Conservation (phyloP, 2,888 invertebrate species). For the Steinernema scapterisci region DNA sequence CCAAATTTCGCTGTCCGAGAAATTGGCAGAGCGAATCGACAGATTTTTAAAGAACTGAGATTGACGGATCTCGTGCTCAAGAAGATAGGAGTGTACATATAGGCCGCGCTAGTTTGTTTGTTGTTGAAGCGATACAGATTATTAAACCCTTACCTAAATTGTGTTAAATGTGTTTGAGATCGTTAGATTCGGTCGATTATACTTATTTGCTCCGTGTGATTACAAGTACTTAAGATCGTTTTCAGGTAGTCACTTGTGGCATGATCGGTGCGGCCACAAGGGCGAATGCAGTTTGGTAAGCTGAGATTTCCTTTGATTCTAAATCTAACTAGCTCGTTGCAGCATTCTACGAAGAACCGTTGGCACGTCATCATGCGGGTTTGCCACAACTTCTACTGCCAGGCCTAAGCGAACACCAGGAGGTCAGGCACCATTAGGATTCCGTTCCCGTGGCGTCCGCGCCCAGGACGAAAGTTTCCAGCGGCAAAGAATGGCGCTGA, state of each 20-base stretch:
- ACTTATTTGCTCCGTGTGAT: neutral
- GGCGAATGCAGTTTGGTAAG: neutral
- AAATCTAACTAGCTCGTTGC: neutral
- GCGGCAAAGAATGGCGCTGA: neutral
- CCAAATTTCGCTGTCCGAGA: neutral
- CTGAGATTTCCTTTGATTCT: neutral
- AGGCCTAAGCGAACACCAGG: too few species aligned
- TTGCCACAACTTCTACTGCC: too few species aligned
- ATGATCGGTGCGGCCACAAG: constrained; percentile 19
- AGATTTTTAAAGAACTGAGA: neutral
- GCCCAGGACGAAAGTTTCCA: neutral
- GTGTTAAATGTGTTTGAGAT: neutral
- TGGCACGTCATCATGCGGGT: neutral
- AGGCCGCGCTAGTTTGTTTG: neutral
- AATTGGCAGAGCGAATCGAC: neutral
- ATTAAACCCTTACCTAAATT: neutral
- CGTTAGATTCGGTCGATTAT: too few species aligned
- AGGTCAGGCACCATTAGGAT: neutral
- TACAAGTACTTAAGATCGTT: neutral
- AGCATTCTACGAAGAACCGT: neutral
- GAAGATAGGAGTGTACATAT: constrained; percentile 15
- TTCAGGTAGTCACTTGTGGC: neutral
- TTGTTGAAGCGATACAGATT: neutral
- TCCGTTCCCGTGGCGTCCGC: neutral
- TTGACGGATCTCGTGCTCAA: neutral